These are phyloP conservation scores for Ernsta delagoae DNA, from an alignment of 2,888 invertebrate species.

Conservation along the genomic window DNA sequence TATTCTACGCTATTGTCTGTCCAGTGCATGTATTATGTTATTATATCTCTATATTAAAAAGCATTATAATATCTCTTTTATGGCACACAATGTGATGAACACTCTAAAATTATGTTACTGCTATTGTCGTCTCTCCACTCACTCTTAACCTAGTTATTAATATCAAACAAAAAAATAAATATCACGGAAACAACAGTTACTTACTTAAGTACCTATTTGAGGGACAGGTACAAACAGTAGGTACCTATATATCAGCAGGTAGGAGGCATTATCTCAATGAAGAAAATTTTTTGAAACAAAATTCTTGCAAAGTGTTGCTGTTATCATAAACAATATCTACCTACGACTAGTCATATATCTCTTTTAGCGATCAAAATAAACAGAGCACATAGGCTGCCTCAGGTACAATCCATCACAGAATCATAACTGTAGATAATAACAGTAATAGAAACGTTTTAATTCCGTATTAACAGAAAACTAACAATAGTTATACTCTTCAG, in stretches of 20 bases:
- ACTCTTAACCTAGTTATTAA: neutral
- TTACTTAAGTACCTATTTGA: no score
- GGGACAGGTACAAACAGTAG: no score
- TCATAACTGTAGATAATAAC: neutral
- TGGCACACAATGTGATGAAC: neutral
- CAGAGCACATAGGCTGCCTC: neutral
- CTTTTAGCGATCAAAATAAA: neutral
- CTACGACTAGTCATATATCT: neutral
- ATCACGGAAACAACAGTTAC: no score
- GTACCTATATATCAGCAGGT: no score
- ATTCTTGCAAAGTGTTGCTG: no score
- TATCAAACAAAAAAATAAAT: no score
- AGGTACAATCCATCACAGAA: neutral
- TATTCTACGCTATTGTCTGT: slow-evolving; percentile 25
- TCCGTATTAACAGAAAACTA: neutral
- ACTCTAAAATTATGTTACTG: neutral
- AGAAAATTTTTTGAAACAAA: no score
- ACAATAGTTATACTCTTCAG: neutral
- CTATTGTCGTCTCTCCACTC: neutral
- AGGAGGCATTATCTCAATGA: no score
- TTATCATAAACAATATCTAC: no score
- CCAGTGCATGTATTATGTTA: slow-evolving; percentile 11
- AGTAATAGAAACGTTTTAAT: neutral
- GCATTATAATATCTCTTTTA: slow-evolving; percentile 1
- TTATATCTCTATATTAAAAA: slow-evolving; percentile 10